Base-by-base conservation (phyloP, 2,797 vertebrate genomes). In the Loris lydekkerianus region DNA sequence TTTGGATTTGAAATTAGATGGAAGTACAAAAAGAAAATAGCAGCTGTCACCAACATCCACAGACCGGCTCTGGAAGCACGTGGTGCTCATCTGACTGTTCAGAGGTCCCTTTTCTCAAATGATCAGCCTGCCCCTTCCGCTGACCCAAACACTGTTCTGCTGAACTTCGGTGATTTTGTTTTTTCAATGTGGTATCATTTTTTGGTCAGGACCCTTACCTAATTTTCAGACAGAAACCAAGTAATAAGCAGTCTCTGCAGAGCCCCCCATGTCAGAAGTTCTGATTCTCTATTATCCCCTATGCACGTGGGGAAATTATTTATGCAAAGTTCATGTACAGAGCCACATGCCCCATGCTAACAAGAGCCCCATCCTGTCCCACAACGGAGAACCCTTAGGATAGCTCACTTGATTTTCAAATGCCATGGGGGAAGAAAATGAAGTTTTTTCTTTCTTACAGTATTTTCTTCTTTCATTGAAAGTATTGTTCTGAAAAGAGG, bases 321-420 rank as follows among this genome's bases (percentile, higher is more conserved):
- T 76, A 83, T 67, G 60, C 75, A 43, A 91, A 56, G 9, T 63
- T 91, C 75, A 31, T 14, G 43, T 10, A 53, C 56, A 15, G 34
- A 89, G 70, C 65, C 53, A 75, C 43, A 2, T 14, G 58, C 21
- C 21, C 20, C 15, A 27, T 49, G 86, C 78, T 58, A 56, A 46
- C 76, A 82, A 58, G 2, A 49, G 69, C 21, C 53, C 21, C 56
- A 67, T 58, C n/a, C 18, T 46, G 29, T 81, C 82, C 78, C 69
- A 46, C 4, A 2, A 7, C n/a, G 27, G 53, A 70, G 70, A 34
- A 21, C 69, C 53, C 29, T 72, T 60, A 20, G 58, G 63, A 91
- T 82, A 56, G 46, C 86, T 94, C 53, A 94, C 86, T 97, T 84
- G 29, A 43, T 93, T 96, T 96, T 73, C 93, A 94, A 91, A 93